Percentiles rank a stretch among this genome's conserved stretches.
Evolutionary conservation across 2,888 invertebrate genomes (phyloP).

Genomic region (Myopa testacea): DNA sequence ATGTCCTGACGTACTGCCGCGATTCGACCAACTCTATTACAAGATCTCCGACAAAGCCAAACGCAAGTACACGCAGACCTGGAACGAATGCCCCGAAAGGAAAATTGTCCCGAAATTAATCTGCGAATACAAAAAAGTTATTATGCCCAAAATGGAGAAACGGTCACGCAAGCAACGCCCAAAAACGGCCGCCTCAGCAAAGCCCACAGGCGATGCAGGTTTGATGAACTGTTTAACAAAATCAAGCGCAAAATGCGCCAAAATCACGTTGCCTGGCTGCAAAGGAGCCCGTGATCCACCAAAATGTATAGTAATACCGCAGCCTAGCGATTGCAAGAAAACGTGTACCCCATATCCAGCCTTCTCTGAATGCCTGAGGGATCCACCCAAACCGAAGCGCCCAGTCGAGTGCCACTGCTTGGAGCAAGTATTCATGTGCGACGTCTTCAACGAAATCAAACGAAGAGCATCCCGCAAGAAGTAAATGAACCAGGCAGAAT

Average conservation of each 20-base stretch:
- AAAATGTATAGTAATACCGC: constrained; percentile 45
- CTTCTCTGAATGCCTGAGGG: constrained; percentile 51
- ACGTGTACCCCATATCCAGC: constrained; percentile 49
- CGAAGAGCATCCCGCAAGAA: background rate
- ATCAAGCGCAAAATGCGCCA: constrained; percentile 46
- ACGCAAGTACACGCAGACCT: constrained; percentile 62
- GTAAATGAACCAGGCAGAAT: background rate
- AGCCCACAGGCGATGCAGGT: constrained; percentile 26
- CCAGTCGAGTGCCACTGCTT: constrained; percentile 52
- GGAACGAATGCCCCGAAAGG: constrained; percentile 60
- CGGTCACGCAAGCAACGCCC: constrained; percentile 27
- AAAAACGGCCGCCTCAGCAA: constrained; percentile 3
- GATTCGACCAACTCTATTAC: constrained; percentile 62
- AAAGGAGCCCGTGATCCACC: constrained; percentile 44
- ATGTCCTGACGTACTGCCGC: constrained; percentile 49
- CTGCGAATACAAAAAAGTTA: constrained; percentile 51
- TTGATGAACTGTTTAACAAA: constrained; percentile 42
- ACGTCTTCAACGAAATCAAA: constrained; percentile 48
- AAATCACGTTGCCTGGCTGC: constrained; percentile 46
- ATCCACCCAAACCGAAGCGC: constrained; percentile 24
- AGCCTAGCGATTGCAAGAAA: constrained; percentile 44
- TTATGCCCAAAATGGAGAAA: constrained; percentile 41
- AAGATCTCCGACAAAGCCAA: constrained; percentile 58
- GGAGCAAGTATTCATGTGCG: constrained; percentile 51
- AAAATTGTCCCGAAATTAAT: constrained; percentile 51